Evolutionary conservation across 2,797 vertebrate species (phyloP).

Genomic region (Bradypodion ventrale): DNA sequence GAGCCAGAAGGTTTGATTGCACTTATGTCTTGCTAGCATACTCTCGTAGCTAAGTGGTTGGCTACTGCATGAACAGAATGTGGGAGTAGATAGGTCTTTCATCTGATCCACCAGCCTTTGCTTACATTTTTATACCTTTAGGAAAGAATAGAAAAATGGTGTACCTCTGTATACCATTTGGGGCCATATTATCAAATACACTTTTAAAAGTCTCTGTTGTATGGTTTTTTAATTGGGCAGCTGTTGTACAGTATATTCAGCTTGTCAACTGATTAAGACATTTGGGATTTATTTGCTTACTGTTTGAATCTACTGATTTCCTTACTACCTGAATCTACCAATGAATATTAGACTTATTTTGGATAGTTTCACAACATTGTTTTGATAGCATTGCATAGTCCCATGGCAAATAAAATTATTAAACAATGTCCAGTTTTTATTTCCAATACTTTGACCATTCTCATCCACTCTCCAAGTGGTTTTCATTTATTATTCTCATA

Average conservation of each 20-base stretch:
- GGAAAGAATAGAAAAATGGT: not conserved
- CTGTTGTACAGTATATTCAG: not conserved
- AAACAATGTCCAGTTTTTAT: not conserved
- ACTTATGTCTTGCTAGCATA: too few species aligned
- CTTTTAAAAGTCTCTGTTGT: not conserved
- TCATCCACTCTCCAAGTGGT: not conserved
- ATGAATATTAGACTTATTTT: conserved; percentile 15
- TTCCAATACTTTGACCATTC: not conserved
- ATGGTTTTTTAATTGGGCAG: not conserved
- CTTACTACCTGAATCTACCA: conserved; percentile 19
- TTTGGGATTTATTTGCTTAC: conserved; percentile 1
- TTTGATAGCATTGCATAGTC: not conserved
- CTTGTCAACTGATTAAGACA: not conserved
- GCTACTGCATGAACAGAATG: too few species aligned
- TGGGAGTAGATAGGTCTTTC: too few species aligned
- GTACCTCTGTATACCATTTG: not conserved
- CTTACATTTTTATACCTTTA: not conserved
- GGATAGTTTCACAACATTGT: not conserved
- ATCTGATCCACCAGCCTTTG: not conserved
- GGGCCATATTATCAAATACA: not conserved
- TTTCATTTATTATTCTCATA: not conserved
- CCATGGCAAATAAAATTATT: not conserved
- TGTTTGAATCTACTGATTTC: not conserved
- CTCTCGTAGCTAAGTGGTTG: too few species aligned
- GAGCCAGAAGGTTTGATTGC: too few species aligned